Percentiles rank a stretch among this genome's conserved stretches.
Evolutionary conservation across 2,888 invertebrate genomes (phyloP).

Genomic region (Cactoblastis cactorum): DNA sequence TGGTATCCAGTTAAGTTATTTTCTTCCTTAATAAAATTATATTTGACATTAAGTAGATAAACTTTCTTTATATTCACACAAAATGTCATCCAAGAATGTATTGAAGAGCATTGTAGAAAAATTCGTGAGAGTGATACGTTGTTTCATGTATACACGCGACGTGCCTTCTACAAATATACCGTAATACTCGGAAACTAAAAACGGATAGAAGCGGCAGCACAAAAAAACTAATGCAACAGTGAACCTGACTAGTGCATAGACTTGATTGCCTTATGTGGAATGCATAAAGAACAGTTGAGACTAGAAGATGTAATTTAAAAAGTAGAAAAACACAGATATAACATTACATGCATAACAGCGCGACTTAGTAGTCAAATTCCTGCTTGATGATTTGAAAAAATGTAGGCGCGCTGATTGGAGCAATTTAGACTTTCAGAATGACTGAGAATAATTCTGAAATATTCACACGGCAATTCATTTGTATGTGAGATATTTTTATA

Average conservation of each 20-base stretch:
- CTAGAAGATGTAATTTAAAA: not conserved
- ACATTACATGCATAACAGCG: not conserved
- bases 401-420: not conserved
- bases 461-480: conserved; percentile 1
- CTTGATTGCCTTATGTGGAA: not conserved
- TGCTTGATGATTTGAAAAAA: not conserved
- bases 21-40: too few species aligned
- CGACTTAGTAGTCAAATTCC: not conserved
- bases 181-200: conserved; percentile 46
- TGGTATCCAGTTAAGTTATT: too few species aligned
- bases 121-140: conserved; percentile 33
- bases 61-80: not conserved
- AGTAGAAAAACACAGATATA: not conserved
- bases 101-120: conserved; percentile 30
- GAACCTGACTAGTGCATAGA: not conserved
- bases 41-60: too few species aligned
- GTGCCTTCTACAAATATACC: conserved; percentile 46
- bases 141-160: conserved; percentile 36
- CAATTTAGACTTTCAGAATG: not conserved
- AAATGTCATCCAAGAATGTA: not conserved
- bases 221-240: conserved; percentile 1
- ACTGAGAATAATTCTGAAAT: conserved; percentile 1
- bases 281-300: not conserved
- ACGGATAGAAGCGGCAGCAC: conserved; percentile 37
- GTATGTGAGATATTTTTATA: too few species aligned